Evolutionary conservation across 2,113 vertebrate genomes (phyloP), one percentile per base, ranked within the genome.

Genomic region (Platycercus adscitus): DNA sequence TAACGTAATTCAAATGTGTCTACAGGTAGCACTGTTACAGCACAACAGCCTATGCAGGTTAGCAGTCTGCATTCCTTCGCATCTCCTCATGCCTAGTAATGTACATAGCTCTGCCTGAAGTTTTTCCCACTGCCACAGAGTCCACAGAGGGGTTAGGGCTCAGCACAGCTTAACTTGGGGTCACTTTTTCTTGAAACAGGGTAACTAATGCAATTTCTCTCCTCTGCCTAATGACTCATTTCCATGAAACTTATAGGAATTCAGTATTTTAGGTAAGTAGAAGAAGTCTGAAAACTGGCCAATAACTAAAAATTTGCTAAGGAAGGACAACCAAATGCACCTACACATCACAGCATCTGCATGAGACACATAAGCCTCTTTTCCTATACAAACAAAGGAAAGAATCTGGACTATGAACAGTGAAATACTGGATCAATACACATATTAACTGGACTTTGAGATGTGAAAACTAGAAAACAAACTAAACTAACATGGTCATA

Each of bases 311-410:
- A 66, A 7, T 50, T 81, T 66, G n/a, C 13, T 33, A 35, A 66
- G 46, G 29, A 85, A 80, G 25, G 19, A 35, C 44, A 69, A 93
- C 63, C 12, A 84, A 92, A 71, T 25, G 18, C 39, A 70, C 35
- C 13, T 8, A 63, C 28, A 81, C 6, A 44, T n/a, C 28, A 39
- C 17, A 11, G 17, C 4, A 58, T 63, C 64, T 85, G 13, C 56
- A 64, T 3, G 11, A 79, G 26, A 16, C 31, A 37, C 0, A 0
- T 25, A 58, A 44, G 11, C 6, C 4, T 75, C 10, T 78, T 61
- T 81, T 63, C 10, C 28, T 46, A 13, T 8, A 56, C 18, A 70
- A 92, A 75, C 28, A 37, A 73, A 75, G 23, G 46, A 78, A 92
- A 49, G 31, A 47, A 75, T 28, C 28, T 72, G 53, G 78, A 84